phyloP scores from a whole-genome alignment of 2,113 vertebrate genomes.

The Aythya baeri region DNA sequence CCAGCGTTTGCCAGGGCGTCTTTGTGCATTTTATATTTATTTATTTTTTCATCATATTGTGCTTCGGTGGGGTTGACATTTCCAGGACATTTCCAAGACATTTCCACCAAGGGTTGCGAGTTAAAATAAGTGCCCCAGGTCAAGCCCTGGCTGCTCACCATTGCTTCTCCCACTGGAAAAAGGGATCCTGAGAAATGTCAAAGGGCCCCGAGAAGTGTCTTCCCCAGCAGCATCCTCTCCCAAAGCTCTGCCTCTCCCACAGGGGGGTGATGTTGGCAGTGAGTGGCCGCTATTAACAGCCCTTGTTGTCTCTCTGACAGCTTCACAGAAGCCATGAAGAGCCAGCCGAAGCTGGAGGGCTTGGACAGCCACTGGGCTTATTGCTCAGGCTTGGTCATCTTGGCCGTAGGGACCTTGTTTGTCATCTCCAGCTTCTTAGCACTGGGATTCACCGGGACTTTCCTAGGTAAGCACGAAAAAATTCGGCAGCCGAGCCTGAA shows the following conservation, averaged over 20 bases:
- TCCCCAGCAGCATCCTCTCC: not conserved
- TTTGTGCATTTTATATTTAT: not conserved
- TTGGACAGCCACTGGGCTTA: constrained; percentile 79
- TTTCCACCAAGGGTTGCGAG: not conserved
- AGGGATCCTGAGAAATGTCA: not conserved
- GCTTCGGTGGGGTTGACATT: not conserved
- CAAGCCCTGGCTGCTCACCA: not conserved
- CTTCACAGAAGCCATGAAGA: constrained; percentile 88
- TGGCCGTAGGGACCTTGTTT: constrained; percentile 81
- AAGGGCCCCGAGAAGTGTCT: not conserved
- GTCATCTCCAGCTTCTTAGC: constrained; percentile 92
- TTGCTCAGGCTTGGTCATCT: constrained; percentile 74
- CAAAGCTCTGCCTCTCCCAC: not conserved
- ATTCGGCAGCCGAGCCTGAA: not conserved
- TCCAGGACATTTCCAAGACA: not conserved
- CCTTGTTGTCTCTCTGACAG: constrained; percentile 69
- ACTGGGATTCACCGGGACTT: constrained; percentile 92
- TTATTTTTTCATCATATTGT: not conserved
- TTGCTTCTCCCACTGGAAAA: not conserved
- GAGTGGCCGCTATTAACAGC: not conserved
- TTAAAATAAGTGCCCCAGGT: not conserved
- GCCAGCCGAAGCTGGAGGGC: constrained; percentile 80
- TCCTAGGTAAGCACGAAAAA: constrained; percentile 86
- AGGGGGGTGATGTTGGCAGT: not conserved
- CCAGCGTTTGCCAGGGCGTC: not conserved